These are phyloP conservation scores for Chesias legatella DNA, from an alignment of 2,888 invertebrate species.

Conservation along the genomic window DNA sequence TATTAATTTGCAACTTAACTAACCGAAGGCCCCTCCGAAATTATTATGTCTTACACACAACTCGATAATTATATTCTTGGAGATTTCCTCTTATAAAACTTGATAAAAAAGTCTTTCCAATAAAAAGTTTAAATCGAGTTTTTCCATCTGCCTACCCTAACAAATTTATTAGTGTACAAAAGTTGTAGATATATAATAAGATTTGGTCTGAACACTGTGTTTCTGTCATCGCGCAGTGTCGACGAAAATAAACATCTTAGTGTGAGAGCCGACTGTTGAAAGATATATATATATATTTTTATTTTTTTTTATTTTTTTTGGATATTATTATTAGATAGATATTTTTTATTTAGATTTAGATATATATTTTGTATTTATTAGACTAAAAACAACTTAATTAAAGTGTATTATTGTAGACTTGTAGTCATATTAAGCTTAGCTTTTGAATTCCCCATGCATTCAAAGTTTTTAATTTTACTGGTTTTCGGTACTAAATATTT, in stretches of 20 bases:
- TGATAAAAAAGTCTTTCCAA: background rate
- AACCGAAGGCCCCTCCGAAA: slow-evolving; percentile 1
- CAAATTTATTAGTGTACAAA: slow-evolving; percentile 16
- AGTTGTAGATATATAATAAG: background rate
- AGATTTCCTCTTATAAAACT: background rate
- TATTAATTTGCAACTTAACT: background rate
- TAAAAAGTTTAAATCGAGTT: slow-evolving; percentile 11
- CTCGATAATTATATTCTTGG: slow-evolving; percentile 9
- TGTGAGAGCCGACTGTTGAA: background rate
- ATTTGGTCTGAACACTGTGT: slow-evolving; percentile 5
- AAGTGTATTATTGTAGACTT: too few species aligned
- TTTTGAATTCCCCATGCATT: too few species aligned
- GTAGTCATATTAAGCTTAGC: too few species aligned
- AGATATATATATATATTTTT: too few species aligned
- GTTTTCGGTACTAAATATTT: too few species aligned
- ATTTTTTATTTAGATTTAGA: too few species aligned
- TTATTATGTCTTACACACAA: background rate
- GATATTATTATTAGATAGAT: too few species aligned
- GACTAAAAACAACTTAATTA: too few species aligned
- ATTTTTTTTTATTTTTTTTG: too few species aligned
- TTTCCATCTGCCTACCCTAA: slow-evolving; percentile 11
- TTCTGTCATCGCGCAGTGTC: slow-evolving; percentile 7
- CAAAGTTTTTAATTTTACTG: too few species aligned
- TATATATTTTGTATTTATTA: too few species aligned
- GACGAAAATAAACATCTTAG: slow-evolving; percentile 11